phyloP scores from a whole-genome alignment of 2,888 invertebrate species.

The Pammene fasciana region DNA sequence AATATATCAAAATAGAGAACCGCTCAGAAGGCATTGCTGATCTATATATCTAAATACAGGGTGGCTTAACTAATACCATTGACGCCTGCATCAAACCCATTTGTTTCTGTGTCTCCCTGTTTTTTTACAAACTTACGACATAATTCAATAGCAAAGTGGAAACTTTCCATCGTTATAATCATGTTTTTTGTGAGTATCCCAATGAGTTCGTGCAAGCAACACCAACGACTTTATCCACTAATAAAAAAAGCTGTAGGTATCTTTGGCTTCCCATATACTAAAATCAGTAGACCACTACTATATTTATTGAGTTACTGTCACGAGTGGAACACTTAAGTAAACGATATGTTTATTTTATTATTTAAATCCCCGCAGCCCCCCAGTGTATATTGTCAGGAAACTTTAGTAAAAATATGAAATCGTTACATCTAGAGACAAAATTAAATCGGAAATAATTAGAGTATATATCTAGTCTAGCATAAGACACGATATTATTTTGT shows the following conservation, averaged over 20 bases:
- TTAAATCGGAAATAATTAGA: conserved; percentile 20
- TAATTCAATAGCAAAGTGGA: too few species aligned
- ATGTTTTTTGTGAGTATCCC: neutral
- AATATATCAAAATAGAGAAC: conserved; percentile 47
- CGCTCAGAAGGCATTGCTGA: conserved; percentile 59
- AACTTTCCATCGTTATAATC: neutral
- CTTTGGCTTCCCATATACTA: conserved; percentile 64
- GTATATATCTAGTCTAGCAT: conserved; percentile 50
- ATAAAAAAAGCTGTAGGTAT: conserved; percentile 80
- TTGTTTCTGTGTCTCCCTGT: too few species aligned
- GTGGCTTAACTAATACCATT: conserved; percentile 57
- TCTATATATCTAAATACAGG: conserved; percentile 55
- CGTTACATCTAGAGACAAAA: conserved; percentile 35
- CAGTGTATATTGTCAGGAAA: conserved; percentile 43
- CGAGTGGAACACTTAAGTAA: conserved; percentile 70
- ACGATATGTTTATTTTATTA: conserved; percentile 72
- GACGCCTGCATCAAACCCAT: conserved; percentile 24
- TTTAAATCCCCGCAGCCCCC: conserved; percentile 56
- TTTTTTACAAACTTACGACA: too few species aligned
- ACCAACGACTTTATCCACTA: conserved; percentile 61
- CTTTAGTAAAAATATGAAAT: conserved; percentile 26
- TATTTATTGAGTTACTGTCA: conserved; percentile 76
- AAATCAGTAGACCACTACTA: conserved; percentile 54
- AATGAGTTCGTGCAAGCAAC: conserved; percentile 28
- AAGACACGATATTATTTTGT: conserved; percentile 72